Base-by-base conservation (phyloP, 1,140 invertebrate species). In the Temnothorax nylanderi region DNA sequence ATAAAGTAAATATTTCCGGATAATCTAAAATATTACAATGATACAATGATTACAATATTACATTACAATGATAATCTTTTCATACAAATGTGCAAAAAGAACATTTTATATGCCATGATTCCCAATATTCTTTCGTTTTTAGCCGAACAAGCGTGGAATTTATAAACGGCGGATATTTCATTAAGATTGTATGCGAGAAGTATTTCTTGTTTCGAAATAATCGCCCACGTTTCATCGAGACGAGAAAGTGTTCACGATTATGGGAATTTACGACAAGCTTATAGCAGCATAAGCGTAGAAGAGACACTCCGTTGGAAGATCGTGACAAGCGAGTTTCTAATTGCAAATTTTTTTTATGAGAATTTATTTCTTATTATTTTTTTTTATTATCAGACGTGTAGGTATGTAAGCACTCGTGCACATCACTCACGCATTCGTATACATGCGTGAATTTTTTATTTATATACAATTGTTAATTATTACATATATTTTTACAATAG, bases 201-300 rank as follows among this genome's bases (percentile, higher is more conserved):
- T 82, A 56, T 71, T 71, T 81, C 34, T 58, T 11, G 65, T 82
- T 72, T 82, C 34, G 37, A 71, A 82, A 82, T 72, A 58, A 47
- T 41, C 16, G 32, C 78, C 54, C 18, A 82, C 67, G 34, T 72
- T 51, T 78, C 37, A 18, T 77, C n/a, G 26, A 64, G 18, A 49
- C 58, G 76, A 64, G 58, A 78, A 78, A 78, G 76, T 78, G 10
- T 76, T 32, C 51, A 34, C 44, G 58, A 78, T 65, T 78, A 49
- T 78, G 32, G 60, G 44, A 64, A 78, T 44, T 78, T 64, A 58
- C 32, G 26, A 60, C 44, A 47, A 78, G 47, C 18, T 0, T 47
- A 26, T 26, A 78, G 32, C 18, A 64, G 32, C 41, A 64, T 64
- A 64, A 65, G 37, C 44, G 26, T 7, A 2, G 44, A 18, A 21